Evolutionary conservation across 1,140 invertebrate genomes (phyloP).

Genomic region (Procambarus virginalis): DNA sequence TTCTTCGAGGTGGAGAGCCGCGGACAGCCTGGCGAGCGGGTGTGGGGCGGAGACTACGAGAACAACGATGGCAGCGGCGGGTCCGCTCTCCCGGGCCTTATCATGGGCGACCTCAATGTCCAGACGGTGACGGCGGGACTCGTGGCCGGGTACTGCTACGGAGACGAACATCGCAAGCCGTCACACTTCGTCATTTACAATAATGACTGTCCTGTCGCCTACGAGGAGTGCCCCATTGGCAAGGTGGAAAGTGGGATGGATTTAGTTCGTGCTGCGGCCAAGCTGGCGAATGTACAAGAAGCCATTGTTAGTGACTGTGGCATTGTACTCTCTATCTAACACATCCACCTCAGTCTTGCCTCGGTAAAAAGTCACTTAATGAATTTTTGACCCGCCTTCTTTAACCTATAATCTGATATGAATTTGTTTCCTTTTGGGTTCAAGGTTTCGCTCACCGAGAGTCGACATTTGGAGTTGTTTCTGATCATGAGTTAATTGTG

Average conservation of each 20-base stretch:
- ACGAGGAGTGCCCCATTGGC: conserved; percentile 53
- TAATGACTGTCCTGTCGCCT: conserved; percentile 24
- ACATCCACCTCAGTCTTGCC: background rate
- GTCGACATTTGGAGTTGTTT: no score
- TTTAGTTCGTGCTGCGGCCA: conserved; percentile 20
- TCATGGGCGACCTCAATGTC: conserved; percentile 22
- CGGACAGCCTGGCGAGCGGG: conserved; percentile 34
- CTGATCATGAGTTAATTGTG: no score
- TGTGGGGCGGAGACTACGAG: conserved; percentile 58
- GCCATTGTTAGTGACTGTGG: conserved; percentile 45
- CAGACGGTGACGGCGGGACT: conserved; percentile 42
- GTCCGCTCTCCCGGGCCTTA: conserved; percentile 37
- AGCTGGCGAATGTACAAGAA: conserved; percentile 10
- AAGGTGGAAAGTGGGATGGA: conserved; percentile 38
- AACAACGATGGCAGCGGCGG: conserved; percentile 47
- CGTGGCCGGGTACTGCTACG: conserved; percentile 53
- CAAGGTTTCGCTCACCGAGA: no score
- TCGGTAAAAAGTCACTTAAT: no score
- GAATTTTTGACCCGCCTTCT: no score
- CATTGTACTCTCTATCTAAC: background rate
- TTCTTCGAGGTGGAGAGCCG: conserved; percentile 39
- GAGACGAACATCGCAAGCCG: conserved; percentile 36
- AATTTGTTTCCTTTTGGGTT: no score
- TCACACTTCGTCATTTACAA: conserved; percentile 53
- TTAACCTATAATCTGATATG: no score